Conservation (phyloP, 2,888 invertebrate genomes). For the Eupithecia centaureata region DNA sequence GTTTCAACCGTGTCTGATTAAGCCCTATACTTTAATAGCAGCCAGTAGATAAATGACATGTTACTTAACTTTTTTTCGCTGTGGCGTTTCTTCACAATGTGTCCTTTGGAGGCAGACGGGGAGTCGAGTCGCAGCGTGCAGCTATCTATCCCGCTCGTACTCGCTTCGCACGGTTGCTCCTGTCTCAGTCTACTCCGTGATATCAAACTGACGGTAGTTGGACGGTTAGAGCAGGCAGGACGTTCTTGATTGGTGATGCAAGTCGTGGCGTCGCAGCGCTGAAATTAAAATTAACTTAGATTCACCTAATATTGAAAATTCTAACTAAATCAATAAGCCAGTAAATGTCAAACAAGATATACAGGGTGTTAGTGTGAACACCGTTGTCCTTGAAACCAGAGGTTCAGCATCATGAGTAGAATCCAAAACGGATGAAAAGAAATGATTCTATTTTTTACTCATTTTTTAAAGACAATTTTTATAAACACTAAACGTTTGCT, state of each 20-base stretch:
- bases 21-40: neutral
- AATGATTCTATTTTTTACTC: no score
- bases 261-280: constrained; percentile 40
- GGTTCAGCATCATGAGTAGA: no score
- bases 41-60: neutral
- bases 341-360: no score
- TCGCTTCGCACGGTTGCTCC: neutral
- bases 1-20: constrained; percentile 3
- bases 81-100: neutral
- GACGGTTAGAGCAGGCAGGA: neutral
- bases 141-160: constrained; percentile 1
- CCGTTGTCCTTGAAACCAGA: no score
- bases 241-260: neutral
- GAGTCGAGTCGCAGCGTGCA: neutral
- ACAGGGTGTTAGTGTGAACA: no score
- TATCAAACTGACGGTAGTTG: neutral
- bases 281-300: no score
- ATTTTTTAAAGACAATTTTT: no score
- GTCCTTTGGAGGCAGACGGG: neutral
- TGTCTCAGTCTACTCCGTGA: neutral
- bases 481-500: no score
- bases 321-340: no score
- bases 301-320: no score
- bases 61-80: neutral
- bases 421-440: no score